These are phyloP conservation scores for Dipodomys spectabilis DNA, from an alignment of 2,113 vertebrate genomes.

Conservation along the genomic window DNA sequence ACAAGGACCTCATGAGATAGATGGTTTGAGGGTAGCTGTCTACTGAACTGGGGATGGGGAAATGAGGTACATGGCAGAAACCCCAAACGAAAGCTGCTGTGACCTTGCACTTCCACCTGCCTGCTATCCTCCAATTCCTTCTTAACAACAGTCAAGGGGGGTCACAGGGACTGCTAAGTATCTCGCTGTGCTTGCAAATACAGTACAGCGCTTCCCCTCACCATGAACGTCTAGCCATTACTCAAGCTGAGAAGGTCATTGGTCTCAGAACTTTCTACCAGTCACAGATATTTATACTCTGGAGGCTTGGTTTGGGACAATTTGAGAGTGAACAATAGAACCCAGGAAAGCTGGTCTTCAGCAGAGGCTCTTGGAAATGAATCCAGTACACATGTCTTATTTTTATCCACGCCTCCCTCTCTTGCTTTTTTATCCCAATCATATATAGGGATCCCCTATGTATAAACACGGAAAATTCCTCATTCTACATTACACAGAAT, in stretches of 20 bases:
- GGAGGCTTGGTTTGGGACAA: background rate
- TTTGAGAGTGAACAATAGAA: background rate
- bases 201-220: accelerated
- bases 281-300: accelerated
- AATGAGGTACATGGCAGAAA: accelerated
- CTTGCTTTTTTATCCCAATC: background rate
- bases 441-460: background rate
- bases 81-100: background rate
- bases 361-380: background rate
- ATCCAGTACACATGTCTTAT: background rate
- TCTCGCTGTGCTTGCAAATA: background rate
- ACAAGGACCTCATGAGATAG: background rate
- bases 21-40: background rate
- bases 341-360: background rate
- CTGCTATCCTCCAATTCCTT: background rate
- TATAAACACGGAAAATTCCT: background rate
- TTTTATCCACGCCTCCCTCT: background rate
- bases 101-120: accelerated
- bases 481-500: background rate
- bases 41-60: background rate
- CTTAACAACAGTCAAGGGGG: background rate
- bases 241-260: background rate
- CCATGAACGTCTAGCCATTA: background rate
- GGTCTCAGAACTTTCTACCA: background rate
- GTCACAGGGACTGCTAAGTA: background rate